These are phyloP conservation scores for Charina bottae DNA, from an alignment of 2,113 vertebrate species.

Conservation along the genomic window DNA sequence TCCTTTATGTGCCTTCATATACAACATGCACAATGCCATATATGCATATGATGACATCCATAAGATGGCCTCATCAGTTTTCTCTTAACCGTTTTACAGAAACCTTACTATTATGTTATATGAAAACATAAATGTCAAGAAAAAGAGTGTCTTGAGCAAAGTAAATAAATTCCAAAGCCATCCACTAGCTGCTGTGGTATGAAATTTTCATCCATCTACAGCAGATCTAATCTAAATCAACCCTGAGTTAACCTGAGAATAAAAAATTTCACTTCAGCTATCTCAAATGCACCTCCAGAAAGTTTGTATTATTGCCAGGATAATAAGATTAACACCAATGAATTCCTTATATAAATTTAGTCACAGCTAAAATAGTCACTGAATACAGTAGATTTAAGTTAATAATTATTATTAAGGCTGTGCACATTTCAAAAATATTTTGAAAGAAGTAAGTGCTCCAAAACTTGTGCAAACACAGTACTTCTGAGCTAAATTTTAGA, in stretches of 20 bases:
- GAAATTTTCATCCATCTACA: not conserved
- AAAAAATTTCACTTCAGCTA: conserved; percentile 35
- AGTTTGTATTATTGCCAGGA: conserved; percentile 23
- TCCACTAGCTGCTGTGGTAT: not conserved
- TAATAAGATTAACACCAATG: conserved; percentile 22
- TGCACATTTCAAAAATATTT: no score
- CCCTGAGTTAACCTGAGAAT: conserved; percentile 26
- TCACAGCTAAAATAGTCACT: not conserved
- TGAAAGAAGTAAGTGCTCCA: no score
- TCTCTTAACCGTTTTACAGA: not conserved
- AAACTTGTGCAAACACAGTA: no score
- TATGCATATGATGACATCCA: not conserved
- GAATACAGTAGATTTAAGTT: not conserved
- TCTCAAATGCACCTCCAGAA: not conserved
- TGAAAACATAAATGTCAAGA: not conserved
- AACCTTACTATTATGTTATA: not conserved
- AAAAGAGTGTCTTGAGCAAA: not conserved
- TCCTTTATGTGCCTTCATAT: conserved; percentile 16
- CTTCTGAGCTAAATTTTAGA: no score
- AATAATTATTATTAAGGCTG: not conserved
- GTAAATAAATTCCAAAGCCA: not conserved
- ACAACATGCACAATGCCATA: not conserved
- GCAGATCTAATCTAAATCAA: not conserved
- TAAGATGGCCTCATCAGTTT: not conserved
- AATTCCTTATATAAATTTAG: not conserved